Conservation (phyloP, 2,888 invertebrate species). For the Philereme vetulata region DNA sequence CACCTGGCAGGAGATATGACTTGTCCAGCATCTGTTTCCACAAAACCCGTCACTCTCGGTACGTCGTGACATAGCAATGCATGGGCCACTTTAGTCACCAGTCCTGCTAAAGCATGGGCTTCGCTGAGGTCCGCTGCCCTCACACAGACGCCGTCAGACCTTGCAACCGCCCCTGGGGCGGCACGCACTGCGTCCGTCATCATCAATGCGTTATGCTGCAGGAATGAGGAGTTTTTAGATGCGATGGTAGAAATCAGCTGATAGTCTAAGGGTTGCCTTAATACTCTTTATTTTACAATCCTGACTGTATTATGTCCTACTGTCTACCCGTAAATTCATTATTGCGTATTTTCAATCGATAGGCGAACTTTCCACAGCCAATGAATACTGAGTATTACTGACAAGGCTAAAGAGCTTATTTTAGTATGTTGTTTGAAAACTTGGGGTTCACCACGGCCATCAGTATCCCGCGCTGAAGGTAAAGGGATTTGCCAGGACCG, state of each 20-base stretch:
- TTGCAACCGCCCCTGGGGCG: conserved; percentile 55
- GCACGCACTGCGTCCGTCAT: conserved; percentile 67
- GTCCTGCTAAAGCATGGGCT: conserved; percentile 70
- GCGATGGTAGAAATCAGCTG: not conserved
- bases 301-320: too few species aligned
- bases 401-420: not conserved
- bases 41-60: conserved; percentile 67
- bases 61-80: conserved; percentile 67
- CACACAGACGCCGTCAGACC: conserved; percentile 53
- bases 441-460: conserved; percentile 7
- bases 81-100: conserved; percentile 69
- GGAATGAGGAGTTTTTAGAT: not conserved
- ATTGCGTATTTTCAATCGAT: too few species aligned
- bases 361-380: too few species aligned
- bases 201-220: conserved; percentile 66
- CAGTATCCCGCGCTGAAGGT: conserved; percentile 10
- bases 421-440: conserved; percentile 1
- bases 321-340: too few species aligned
- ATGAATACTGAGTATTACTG: not conserved
- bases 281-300: too few species aligned
- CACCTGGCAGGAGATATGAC: conserved; percentile 72
- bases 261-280: too few species aligned
- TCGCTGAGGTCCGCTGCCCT: conserved; percentile 69
- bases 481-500: conserved; percentile 21
- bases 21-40: conserved; percentile 66